phyloP scores from a whole-genome alignment of 2,797 vertebrate genomes.

The Neosalanx taihuensis region DNA sequence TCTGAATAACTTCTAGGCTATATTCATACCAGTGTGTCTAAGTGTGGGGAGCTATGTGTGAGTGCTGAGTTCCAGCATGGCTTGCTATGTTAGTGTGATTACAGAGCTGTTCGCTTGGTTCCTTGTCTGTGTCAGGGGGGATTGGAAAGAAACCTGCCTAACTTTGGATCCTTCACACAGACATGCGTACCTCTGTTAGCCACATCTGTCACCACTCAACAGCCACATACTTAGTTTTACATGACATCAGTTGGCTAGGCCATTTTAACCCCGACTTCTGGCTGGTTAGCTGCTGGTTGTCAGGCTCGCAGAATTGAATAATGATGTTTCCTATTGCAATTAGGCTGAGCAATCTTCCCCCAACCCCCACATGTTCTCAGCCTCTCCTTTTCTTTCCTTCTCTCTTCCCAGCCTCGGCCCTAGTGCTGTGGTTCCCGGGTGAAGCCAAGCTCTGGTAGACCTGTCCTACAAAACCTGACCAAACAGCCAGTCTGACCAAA shows the following conservation, averaged over 20 bases:
- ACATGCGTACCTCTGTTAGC: conserved; percentile 35
- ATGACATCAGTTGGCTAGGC: neutral
- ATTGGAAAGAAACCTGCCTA: neutral
- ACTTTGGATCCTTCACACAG: conserved; percentile 26
- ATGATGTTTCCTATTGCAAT: neutral
- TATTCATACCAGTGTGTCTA: conserved; percentile 1
- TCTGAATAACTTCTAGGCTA: too few species aligned
- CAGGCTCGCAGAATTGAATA: neutral
- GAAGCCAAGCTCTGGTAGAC: too few species aligned
- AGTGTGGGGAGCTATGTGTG: neutral
- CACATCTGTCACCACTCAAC: neutral
- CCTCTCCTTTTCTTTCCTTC: neutral
- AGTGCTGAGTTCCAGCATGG: conserved; percentile 18
- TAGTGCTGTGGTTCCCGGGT: too few species aligned
- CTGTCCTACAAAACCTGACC: too few species aligned
- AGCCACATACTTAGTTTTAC: neutral
- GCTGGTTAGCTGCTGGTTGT: neutral
- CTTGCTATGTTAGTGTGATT: conserved; percentile 31
- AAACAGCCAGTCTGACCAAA: too few species aligned
- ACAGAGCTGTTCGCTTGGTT: conserved; percentile 23
- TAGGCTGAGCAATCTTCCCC: neutral
- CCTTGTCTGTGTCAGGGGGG: neutral
- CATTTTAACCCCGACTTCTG: neutral
- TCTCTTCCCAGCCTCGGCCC: too few species aligned
- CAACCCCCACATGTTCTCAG: neutral